Base-by-base conservation (phyloP, 1,140 invertebrate genomes). In the Rhopalosiphum maidis region DNA sequence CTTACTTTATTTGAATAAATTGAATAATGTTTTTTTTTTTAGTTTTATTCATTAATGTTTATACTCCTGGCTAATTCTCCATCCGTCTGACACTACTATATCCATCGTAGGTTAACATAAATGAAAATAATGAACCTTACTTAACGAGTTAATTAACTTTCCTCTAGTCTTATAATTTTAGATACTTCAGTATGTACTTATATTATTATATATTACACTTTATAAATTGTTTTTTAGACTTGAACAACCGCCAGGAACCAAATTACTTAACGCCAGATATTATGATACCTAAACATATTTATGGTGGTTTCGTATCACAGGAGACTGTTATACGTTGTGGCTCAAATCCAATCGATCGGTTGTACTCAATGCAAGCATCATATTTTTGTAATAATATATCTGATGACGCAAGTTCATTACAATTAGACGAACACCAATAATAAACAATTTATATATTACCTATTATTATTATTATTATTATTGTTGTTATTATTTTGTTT, bases 291-390 rank as follows among this genome's bases (percentile, higher is more conserved):
- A 93, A 93, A 86, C 91, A 93, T 23, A 93, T 93, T 41, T 93
- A 93, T 41, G 91, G 91, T 37, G 91, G 91, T 51, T 93, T 93
- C 15, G 77, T 93, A 11, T 93, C 91, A 9, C 91, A 93, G 82
- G 91, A 93, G 48, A 93, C 91, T 5, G 82, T 93, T 41, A 93
- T 93, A 11, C 91, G 91, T 37, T 93, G 91, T n/a, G 91, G 91
- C 2, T 93, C 91, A 54, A 96, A 96, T 95, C 96, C 96, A 7
- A 96, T 96, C 93, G 96, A 96, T 95, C 95, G 96, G 48, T 95
- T 96, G 2, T 96, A 96, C 94, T 96, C 96, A 68, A 96, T 96
- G 96, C 96, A 96, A 94, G 96, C 95, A 94, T 96, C 96, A 7
- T 96, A 96, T 94, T 96, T 96, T 95, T 96, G 96, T 93, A 96